Evolutionary conservation across 2,797 vertebrate genomes (phyloP), one percentile per base, ranked within the genome.

Genomic region (Labeo calbasu): DNA sequence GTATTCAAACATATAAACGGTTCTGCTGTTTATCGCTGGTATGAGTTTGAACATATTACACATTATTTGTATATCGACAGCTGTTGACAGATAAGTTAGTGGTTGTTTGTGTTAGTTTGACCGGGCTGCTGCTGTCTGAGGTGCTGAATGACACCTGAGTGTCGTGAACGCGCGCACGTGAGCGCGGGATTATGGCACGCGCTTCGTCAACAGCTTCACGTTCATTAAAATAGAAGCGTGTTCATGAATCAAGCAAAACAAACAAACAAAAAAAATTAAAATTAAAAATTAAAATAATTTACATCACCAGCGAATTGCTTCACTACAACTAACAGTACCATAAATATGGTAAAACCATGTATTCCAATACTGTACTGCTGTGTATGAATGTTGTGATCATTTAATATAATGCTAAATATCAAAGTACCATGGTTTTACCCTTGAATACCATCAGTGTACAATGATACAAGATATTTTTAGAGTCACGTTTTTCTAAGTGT

Each of bases 101-200:
- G 71, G 10, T 46, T 50, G 23, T 78, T 63, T 50, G 15, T 48
- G 15, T 50, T 50, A 65, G 10, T 50, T 48, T 46, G 23, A 72
- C 14, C 14, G 9, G 43, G 43, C 8, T 36, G 8, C 9, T 40
- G 53, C 32, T 43, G 46, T 79, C 63, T 79, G 48, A 53, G 48
- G 63, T 2, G 21, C 32, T 66, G 2, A 68, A 79, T 36, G 63
- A 40, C 21, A 53, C 59, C 59, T 79, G 77, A 79, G 57, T 17
- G 15, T 7, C 57, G 70, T 36, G 71, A 46, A 48, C 68, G 68
- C 21, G 68, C 11, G 5, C 8, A 6, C 40, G 10, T 5, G 1
- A 51, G 21, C 23, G 70, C 46, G 8, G 25, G 77, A 32, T 65
- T 79, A 65, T 9, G 17, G 19, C 53, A 23, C 36, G 14, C 17